These are phyloP conservation scores for Congeria kusceri DNA, from an alignment of 2,888 invertebrate species.

Conservation along the genomic window DNA sequence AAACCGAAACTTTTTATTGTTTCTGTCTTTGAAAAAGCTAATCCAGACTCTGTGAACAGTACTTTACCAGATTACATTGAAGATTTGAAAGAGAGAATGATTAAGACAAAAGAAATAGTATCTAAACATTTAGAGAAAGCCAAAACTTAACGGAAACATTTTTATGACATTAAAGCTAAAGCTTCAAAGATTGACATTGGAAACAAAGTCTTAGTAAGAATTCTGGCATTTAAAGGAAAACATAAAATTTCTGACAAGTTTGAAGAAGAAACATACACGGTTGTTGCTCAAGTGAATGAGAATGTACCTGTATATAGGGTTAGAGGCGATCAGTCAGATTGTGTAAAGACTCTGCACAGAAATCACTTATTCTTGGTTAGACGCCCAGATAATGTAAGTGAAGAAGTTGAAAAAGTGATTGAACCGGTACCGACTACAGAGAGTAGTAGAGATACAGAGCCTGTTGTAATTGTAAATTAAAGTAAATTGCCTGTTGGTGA, in stretches of 20 bases:
- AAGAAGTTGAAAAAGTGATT: not conserved
- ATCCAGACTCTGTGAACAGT: not conserved
- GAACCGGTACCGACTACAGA: no score
- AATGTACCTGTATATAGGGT: not conserved
- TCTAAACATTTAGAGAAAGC: not conserved
- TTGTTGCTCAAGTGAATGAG: not conserved
- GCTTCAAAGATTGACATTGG: not conserved
- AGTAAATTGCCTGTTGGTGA: no score
- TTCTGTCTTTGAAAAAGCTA: conserved; percentile 3
- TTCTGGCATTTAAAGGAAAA: not conserved
- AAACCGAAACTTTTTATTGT: not conserved
- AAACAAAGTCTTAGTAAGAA: not conserved
- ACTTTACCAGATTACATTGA: not conserved
- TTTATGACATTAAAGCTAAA: not conserved
- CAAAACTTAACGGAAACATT: not conserved
- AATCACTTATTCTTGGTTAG: not conserved
- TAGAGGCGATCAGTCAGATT: not conserved
- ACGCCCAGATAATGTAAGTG: not conserved
- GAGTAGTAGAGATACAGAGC: no score
- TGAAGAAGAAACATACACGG: not conserved
- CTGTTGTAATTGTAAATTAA: no score
- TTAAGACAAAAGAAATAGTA: not conserved
- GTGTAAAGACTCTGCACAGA: not conserved
- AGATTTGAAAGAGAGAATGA: not conserved
- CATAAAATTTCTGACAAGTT: not conserved